These are phyloP conservation scores for Limnothrissa miodon DNA, from an alignment of 2,113 vertebrate genomes.

Conservation along the genomic window DNA sequence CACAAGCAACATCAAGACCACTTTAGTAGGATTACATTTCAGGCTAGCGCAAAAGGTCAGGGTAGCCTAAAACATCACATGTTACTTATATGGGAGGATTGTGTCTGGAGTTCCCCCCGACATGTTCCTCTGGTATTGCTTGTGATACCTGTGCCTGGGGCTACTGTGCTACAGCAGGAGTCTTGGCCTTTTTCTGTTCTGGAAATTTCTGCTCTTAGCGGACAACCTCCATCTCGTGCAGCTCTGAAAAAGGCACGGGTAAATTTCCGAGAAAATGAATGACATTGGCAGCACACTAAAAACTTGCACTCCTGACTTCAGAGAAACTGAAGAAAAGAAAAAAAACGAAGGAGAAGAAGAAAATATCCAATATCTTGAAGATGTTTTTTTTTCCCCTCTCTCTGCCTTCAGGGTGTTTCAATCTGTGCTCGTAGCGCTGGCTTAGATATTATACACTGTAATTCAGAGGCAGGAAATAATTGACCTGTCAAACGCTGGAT, in stretches of 20 bases:
- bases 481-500: conserved; percentile 64
- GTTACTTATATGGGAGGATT: background rate
- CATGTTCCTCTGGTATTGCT: conserved; percentile 2
- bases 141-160: background rate
- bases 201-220: background rate
- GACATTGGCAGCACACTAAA: background rate
- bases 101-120: background rate
- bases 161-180: background rate
- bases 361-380: conserved; percentile 51
- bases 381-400: conserved; percentile 38
- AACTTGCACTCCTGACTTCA: conserved; percentile 56
- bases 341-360: background rate
- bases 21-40: background rate
- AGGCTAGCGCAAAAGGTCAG: background rate
- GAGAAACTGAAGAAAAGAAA: conserved; percentile 14
- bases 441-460: conserved; percentile 64
- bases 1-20: background rate
- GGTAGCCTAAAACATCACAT: background rate
- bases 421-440: conserved; percentile 48
- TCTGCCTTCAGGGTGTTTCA: conserved; percentile 58
- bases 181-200: background rate
- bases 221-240: background rate
- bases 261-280: conserved; percentile 20
- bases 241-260: background rate
- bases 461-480: conserved; percentile 67